These are phyloP conservation scores for Norana najaformis DNA, from an alignment of 2,888 invertebrate genomes.

Conservation along the genomic window DNA sequence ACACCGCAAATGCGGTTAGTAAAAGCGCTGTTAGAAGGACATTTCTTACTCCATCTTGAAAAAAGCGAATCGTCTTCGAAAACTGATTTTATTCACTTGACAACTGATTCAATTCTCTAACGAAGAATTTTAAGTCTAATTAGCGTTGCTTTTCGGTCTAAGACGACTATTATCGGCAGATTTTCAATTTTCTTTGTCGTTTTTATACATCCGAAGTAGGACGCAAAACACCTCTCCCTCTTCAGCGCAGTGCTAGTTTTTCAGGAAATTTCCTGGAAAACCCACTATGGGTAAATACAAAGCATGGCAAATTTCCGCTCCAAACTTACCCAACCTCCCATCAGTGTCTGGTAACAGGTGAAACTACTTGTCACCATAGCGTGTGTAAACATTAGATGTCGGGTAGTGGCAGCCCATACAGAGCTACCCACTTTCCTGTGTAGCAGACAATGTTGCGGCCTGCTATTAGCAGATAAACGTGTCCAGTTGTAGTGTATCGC, in stretches of 20 bases:
- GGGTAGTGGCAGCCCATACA: neutral
- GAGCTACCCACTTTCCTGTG: neutral
- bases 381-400: neutral
- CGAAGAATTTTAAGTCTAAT: neutral
- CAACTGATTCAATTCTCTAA: neutral
- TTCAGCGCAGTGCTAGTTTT: neutral
- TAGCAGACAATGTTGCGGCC: neutral
- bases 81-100: neutral
- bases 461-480: neutral
- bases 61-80: neutral
- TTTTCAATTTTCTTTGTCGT: neutral
- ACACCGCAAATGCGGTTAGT: neutral
- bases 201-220: neutral
- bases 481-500: neutral
- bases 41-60: neutral
- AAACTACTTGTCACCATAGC: neutral
- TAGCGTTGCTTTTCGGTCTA: neutral
- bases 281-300: neutral
- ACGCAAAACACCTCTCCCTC: too few relatives aligned
- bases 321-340: neutral
- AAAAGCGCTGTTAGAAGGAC: too few relatives aligned
- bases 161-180: neutral
- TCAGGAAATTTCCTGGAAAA: neutral
- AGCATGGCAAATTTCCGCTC: neutral
- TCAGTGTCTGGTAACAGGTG: neutral